Evolutionary conservation across 2,888 invertebrate genomes (phyloP).

Genomic region (Drosophila buzzatii): DNA sequence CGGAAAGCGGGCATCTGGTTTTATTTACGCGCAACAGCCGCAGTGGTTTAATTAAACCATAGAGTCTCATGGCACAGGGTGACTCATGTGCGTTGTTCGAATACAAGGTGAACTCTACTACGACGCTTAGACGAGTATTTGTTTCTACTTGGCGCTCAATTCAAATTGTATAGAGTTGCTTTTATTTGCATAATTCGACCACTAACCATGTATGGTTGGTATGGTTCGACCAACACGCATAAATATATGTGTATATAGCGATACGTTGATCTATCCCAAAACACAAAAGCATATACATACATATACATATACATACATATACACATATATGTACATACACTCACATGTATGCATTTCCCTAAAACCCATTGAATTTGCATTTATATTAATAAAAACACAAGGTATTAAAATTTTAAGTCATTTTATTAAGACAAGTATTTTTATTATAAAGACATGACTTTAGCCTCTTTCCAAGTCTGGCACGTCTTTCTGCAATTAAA

Average conservation of each 20-base stretch:
- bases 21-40: constrained; percentile 56
- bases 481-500: constrained; percentile 17
- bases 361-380: too few relatives aligned
- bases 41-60: constrained; percentile 63
- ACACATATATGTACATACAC: too few relatives aligned
- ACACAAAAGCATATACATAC: background rate
- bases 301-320: too few relatives aligned
- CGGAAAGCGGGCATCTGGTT: constrained; percentile 19
- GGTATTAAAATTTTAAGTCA: background rate
- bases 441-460: background rate
- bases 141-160: constrained; percentile 14
- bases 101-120: constrained; percentile 19
- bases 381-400: background rate
- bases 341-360: too few relatives aligned
- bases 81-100: constrained; percentile 10
- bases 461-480: background rate
- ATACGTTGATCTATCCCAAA: background rate
- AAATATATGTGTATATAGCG: background rate
- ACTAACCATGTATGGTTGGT: too few relatives aligned
- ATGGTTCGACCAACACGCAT: background rate
- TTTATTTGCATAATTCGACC: too few relatives aligned
- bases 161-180: background rate
- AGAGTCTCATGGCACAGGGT: constrained; percentile 71
- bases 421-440: constrained; percentile 5
- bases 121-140: background rate